These are phyloP conservation scores for Oceanites oceanicus DNA, from an alignment of 2,113 vertebrate genomes.

Conservation along the genomic window DNA sequence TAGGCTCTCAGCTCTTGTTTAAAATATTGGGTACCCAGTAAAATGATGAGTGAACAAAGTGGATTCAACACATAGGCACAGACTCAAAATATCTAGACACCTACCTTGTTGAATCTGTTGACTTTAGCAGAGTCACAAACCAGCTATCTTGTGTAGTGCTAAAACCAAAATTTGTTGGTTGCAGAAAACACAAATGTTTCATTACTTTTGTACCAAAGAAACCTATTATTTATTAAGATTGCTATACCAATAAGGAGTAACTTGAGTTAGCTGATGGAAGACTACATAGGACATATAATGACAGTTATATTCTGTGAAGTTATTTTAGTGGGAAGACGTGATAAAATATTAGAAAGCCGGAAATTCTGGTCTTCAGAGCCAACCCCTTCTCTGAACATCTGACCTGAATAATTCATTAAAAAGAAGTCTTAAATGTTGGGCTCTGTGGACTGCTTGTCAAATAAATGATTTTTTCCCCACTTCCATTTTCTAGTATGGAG, in stretches of 20 bases:
- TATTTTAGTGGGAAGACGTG: background rate
- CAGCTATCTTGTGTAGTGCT: accelerated
- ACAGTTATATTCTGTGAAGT: background rate
- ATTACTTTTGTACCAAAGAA: background rate
- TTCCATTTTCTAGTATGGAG: background rate
- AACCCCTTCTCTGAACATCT: background rate
- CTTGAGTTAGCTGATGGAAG: background rate
- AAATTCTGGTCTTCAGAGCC: background rate
- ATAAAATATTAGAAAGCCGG: background rate
- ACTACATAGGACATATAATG: background rate
- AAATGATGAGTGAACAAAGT: background rate
- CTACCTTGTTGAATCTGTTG: background rate
- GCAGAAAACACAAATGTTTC: background rate
- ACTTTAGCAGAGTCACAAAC: background rate
- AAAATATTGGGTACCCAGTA: background rate
- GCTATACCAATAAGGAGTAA: background rate
- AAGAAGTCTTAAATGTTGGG: background rate
- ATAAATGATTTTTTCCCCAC: background rate
- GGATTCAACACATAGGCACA: background rate
- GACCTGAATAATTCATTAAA: background rate
- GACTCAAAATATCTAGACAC: background rate
- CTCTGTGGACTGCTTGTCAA: background rate
- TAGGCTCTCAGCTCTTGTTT: background rate
- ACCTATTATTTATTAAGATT: background rate
- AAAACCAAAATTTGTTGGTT: accelerated